Conservation (phyloP, 2,113 vertebrate species). For the Condylura cristata region DNA sequence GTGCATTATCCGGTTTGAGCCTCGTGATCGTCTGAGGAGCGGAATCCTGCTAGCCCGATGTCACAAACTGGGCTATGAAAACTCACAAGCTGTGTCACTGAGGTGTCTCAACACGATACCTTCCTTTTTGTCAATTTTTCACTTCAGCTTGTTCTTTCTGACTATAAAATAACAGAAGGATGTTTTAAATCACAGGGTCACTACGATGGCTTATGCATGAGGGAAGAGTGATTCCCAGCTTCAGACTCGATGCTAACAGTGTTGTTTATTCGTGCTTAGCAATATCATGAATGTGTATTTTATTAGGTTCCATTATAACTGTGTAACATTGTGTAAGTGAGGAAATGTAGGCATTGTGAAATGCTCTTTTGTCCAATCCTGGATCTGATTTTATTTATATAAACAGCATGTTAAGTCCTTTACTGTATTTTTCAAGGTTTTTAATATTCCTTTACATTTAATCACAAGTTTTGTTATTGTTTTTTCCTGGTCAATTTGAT, state of each 20-base stretch:
- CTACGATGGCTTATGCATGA: not conserved
- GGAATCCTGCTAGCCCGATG: not conserved
- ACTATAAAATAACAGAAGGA: not conserved
- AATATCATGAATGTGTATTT: not conserved
- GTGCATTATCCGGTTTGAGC: not conserved
- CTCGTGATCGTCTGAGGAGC: not conserved
- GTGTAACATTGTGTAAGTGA: not conserved
- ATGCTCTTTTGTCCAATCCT: not conserved
- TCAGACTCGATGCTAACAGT: too few relatives aligned
- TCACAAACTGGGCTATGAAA: not conserved
- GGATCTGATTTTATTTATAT: not conserved
- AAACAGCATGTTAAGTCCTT: not conserved
- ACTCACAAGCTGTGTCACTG: not conserved
- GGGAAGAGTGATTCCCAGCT: not conserved
- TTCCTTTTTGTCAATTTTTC: not conserved
- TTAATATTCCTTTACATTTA: not conserved
- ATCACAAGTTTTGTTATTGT: not conserved
- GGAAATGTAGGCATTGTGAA: not conserved
- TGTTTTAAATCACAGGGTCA: not conserved
- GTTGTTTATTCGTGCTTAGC: not conserved
- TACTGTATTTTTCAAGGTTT: not conserved
- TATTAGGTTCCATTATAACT: not conserved
- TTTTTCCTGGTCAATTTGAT: not conserved
- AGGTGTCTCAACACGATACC: not conserved
- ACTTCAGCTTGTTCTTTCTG: not conserved